Conservation (phyloP, 2,113 vertebrate species). For the Bungarus multicinctus region DNA sequence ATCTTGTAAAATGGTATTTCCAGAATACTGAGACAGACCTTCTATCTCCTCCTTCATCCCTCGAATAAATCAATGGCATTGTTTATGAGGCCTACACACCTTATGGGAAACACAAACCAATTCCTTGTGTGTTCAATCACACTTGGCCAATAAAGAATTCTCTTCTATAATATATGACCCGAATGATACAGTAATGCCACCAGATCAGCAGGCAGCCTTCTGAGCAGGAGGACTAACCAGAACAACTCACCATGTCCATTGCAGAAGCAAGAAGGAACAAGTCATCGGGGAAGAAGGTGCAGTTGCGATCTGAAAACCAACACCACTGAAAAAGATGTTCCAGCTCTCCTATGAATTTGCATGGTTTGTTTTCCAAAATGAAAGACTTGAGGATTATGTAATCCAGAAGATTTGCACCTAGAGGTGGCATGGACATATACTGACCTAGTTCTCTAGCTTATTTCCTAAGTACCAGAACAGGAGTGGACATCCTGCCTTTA, state of each 20-base stretch:
- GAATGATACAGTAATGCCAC: accelerated
- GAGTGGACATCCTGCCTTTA: background rate
- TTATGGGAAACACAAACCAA: background rate
- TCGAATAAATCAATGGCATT: background rate
- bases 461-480: background rate
- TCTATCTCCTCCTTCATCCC: background rate
- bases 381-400: background rate
- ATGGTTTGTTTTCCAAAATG: background rate
- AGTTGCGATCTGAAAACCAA: background rate
- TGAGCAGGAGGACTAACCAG: no score
- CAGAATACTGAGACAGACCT: background rate
- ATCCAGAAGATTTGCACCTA: background rate
- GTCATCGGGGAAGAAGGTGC: background rate
- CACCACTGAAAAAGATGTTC: background rate
- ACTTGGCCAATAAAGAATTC: no score
- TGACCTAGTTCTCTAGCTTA: background rate
- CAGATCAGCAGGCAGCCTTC: background rate
- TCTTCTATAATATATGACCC: background rate
- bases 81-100: background rate
- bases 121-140: no score
- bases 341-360: background rate
- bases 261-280: background rate
- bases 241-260: background rate
- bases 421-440: background rate
- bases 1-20: background rate